Evolutionary conservation across 2,113 vertebrate genomes (phyloP), one percentile per base, ranked within the genome.

Genomic region (Erpornis zantholeuca): DNA sequence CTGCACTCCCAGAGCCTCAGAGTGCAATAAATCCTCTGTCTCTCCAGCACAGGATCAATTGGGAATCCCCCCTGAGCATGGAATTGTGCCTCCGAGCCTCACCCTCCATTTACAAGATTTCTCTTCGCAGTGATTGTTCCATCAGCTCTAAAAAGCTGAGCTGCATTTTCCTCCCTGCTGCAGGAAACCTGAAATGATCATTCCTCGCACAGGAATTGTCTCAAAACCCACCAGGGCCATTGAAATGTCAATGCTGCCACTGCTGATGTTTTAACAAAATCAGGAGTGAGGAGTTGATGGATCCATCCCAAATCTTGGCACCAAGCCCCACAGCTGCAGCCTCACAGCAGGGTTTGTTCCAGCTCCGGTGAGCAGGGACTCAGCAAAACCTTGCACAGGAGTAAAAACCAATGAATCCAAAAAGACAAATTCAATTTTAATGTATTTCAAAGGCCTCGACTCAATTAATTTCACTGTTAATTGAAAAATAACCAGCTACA

Each of bases 391-490:
- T 1, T 3, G 35, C 31, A 1, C 14, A 49, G 2, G 18, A 18
- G 9, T 8, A 8, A 38, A 42, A 59, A 10, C 1, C 1, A 1
- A 1, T 1, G 6, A 35, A 38, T 36, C 24, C 24, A n/a, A 69
- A 82, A 73, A 73, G 28, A 9, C 2, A 75, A 73, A 77, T n/a
- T 11, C 2, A 50, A 50, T 40, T 36, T 40, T 8, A 3, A 16
- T 10, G 3, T 7, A 9, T 35, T 47, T 70, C 15, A 28, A 38
- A 49, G 3, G 25, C 35, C 11, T 49, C 19, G 0, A 14, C 20
- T 53, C 24, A 35, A 44, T 23, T 23, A 23, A 22, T 40, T 69
- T 63, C 44, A 15, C 31, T 1, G 3, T 45, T 71, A 31, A 53
- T 33, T 79, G 29, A 38, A 31, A 50, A 80, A 76, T 13, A 53